Base-by-base conservation (phyloP, 1,140 invertebrate genomes). In the Anastatus disparis region DNA sequence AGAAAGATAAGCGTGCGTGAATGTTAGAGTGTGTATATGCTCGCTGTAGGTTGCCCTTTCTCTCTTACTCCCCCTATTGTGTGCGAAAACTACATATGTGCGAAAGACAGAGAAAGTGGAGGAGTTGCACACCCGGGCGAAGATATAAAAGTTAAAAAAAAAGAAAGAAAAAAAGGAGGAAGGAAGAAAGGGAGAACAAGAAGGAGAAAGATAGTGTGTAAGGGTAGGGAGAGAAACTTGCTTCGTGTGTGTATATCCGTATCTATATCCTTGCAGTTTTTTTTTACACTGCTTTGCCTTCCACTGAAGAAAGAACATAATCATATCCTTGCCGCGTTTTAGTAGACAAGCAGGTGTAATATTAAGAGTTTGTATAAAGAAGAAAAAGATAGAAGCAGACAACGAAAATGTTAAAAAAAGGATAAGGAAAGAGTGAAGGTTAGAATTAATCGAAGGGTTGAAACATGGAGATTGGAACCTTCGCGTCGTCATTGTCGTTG, bases 111-210 rank as follows among this genome's bases (percentile, higher is more conserved):
- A 31, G 55, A 53, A 24, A 52, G 12, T 27, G 24, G 13, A 13
- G 8, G 24, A 2, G 20, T 17, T 20, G 46, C 48, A 50, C 20
- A 40, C 17, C 48, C 62, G 46, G 22, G 48, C 62, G 12, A 58
- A 58, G 35, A 58, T 15, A 42, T 12, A n/a, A n/a, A n/a, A n/a
- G n/a, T n/a, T n/a, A n/a, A n/a, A n/a, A n/a, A n/a, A n/a, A n/a
- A n/a, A n/a, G n/a, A n/a, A 35, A 58, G 35, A 15, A 20, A 55
- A 53, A 55, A 55, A 55, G 29, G 29, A 22, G 17, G 53, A 55
- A 2, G 53, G 20, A 29, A 35, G 53, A 8, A 27, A 13, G 48
- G 15, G 22, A n/a, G n/a, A n/a, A n/a, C n/a, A 3, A 27, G 24
- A n/a, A 22, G 48, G 48, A 46, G 44, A 20, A 4, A 17, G 44